Evolutionary conservation across 2,888 invertebrate species (phyloP), one percentile per base, ranked within the genome.

Genomic region (Amphipyra tragopoginis): DNA sequence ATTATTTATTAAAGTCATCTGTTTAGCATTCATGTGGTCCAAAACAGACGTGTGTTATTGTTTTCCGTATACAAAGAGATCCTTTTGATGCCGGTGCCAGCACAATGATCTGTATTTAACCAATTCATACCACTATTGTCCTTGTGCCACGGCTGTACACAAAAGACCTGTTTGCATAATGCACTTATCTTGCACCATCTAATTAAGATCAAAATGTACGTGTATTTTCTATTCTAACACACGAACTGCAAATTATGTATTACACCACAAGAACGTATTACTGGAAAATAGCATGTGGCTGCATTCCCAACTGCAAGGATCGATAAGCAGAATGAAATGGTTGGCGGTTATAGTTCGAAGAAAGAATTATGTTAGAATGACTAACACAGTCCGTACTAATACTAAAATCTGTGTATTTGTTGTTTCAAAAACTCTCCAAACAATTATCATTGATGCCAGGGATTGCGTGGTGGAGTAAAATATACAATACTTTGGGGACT

Each of bases 161-260:
- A 90, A 92, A 90, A 89, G 88, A 86, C 83, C 80, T 83, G 86
- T 92, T 90, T 90, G 90, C 90, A 91, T 91, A 89, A 88, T 88
- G 81, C 81, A 80, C 79, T 79, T 87, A 90, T 88, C 85, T 83
- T 80, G 81, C 85, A 82, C 81, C 80, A 83, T 83, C 84, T 84
- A 84, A 86, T 86, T 85, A 82, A 72, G 79, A 79, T 82, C 72
- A 71, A 77, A 73, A 69, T 65, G 65, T 71, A 70, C 58, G 57
- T 66, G 61, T 70, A 71, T 71, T 72, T 75, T 75, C 77, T 21
- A 21, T 75, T 75, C 55, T 68, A 65, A 72, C 75, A 69, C 59
- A 75, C 56, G 42, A 40, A 51, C 47, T 59, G 61, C 67, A 77
- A 70, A 77, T 79, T 77, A 73, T 69, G 63, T 79, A 59, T 71